phyloP scores from a whole-genome alignment of 2,797 vertebrate genomes.

The Adelosebastes latens region DNA sequence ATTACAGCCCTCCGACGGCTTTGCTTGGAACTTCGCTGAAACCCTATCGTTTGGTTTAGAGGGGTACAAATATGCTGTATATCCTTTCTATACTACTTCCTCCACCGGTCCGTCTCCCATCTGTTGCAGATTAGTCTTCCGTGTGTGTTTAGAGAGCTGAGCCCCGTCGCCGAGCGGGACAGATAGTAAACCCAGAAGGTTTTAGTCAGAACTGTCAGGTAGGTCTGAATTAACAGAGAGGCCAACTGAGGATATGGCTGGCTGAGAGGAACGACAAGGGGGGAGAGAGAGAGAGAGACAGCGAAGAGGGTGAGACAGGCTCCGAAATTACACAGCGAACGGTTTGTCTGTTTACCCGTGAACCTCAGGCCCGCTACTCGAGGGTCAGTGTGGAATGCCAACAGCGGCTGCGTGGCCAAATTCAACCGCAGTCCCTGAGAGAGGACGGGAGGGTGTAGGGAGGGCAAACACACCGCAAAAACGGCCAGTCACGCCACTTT shows the following conservation, averaged over 20 bases:
- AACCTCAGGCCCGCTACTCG: conserved; percentile 66
- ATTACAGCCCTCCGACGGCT: conserved; percentile 57
- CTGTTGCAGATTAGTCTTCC: conserved; percentile 77
- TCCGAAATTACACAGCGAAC: conserved; percentile 36
- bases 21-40: conserved; percentile 57
- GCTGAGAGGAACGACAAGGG: conserved; percentile 28
- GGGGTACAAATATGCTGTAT: conserved; percentile 70
- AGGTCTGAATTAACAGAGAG: conserved; percentile 76
- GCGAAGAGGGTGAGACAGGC: conserved; percentile 25
- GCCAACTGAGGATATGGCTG: conserved; percentile 74
- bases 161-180: conserved; percentile 57
- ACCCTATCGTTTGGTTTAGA: conserved; percentile 70
- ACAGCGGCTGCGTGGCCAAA: conserved; percentile 45
- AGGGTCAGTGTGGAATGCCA: conserved; percentile 75
- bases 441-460: background rate
- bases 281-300: conserved; percentile 1
- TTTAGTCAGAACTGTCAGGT: conserved; percentile 78
- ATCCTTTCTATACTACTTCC: conserved; percentile 73
- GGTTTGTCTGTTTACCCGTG: conserved; percentile 69
- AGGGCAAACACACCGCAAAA: conserved; percentile 44
- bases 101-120: conserved; percentile 59
- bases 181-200: conserved; percentile 76
- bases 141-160: conserved; percentile 73
- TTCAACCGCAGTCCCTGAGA: conserved; percentile 44
- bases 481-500: conserved; percentile 42